These are phyloP conservation scores for Sylvietta virens DNA, from an alignment of 2,113 vertebrate genomes.

Conservation along the genomic window DNA sequence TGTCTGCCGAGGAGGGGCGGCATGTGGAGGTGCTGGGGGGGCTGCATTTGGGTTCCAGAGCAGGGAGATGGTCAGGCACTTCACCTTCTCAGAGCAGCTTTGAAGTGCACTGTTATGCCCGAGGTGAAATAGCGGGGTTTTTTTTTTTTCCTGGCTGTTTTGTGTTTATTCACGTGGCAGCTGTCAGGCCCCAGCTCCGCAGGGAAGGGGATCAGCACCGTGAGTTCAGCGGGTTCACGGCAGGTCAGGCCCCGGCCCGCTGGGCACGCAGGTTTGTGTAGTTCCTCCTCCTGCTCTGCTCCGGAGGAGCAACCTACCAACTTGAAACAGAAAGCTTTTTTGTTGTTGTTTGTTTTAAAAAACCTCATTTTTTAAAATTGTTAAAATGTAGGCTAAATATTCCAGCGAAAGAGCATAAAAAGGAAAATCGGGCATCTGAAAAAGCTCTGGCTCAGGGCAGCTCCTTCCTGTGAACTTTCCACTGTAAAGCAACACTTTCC, in stretches of 20 bases:
- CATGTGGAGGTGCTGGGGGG: not conserved
- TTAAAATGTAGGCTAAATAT: not conserved
- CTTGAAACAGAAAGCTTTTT: not conserved
- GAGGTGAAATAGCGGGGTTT: not conserved
- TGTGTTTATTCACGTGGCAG: not conserved
- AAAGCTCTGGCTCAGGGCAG: not conserved
- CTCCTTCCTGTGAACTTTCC: not conserved
- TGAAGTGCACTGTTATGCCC: rapidly evolving
- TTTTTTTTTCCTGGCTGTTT: not conserved
- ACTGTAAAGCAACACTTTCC: not conserved
- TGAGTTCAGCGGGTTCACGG: rapidly evolving
- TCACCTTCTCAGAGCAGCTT: not conserved
- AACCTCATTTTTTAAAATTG: not conserved
- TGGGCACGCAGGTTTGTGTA: not conserved
- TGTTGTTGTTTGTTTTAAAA: too few species aligned
- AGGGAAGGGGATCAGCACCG: not conserved
- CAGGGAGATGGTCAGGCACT: not conserved
- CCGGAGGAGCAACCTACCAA: not conserved
- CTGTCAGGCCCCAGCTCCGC: not conserved
- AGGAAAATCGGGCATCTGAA: not conserved
- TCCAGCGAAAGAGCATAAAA: not conserved
- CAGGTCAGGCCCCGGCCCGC: rapidly evolving
- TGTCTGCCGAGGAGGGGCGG: rapidly evolving
- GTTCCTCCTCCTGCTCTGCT: not conserved
- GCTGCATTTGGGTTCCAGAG: not conserved